These are phyloP conservation scores for Lepilemur ruficaudatus DNA, from an alignment of 2,797 vertebrate species.

Conservation along the genomic window DNA sequence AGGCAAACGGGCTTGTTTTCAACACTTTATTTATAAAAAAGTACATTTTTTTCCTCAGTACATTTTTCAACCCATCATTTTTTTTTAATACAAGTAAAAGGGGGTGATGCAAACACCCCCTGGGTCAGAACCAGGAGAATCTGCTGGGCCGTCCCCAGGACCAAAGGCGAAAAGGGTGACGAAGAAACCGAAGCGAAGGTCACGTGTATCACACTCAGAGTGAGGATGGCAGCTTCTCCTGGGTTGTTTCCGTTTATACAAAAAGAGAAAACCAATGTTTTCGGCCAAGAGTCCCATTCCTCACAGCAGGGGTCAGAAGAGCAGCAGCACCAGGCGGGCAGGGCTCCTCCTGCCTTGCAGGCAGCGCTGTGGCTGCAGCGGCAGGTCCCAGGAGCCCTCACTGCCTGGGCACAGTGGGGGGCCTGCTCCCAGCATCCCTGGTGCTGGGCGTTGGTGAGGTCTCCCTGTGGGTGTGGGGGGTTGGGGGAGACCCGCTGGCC, in stretches of 20 bases:
- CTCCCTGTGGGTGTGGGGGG: background rate
- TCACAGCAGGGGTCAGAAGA: slow-evolving; percentile 50
- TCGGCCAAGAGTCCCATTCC: slow-evolving; percentile 4
- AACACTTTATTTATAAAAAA: slow-evolving; percentile 90
- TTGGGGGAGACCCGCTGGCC: background rate
- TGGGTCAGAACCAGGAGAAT: slow-evolving; percentile 82
- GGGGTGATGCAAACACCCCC: slow-evolving; percentile 81
- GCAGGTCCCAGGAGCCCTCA: background rate
- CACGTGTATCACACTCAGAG: slow-evolving; percentile 31
- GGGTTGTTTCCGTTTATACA: slow-evolving; percentile 64
- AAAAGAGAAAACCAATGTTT: slow-evolving; percentile 39
- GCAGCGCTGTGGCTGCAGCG: background rate
- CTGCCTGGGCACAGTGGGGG: background rate
- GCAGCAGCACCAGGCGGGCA: background rate
- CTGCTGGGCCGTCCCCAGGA: slow-evolving; percentile 45
- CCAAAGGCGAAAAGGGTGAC: slow-evolving; percentile 54
- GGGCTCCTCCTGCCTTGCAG: background rate
- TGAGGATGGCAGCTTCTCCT: slow-evolving; percentile 61
- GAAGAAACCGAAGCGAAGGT: slow-evolving; percentile 65
- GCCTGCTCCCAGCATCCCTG: background rate
- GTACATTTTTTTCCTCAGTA: slow-evolving; percentile 87
- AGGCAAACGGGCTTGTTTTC: slow-evolving; percentile 78
- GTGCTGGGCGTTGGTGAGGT: background rate
- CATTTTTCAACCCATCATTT: slow-evolving; percentile 82
- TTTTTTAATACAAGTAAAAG: slow-evolving; percentile 87